A percentile compares a stretch with the other conserved stretches of the same genome.
These are phyloP conservation scores for Leucania comma DNA, from an alignment of 2,888 invertebrate genomes.

Conservation along the genomic window DNA sequence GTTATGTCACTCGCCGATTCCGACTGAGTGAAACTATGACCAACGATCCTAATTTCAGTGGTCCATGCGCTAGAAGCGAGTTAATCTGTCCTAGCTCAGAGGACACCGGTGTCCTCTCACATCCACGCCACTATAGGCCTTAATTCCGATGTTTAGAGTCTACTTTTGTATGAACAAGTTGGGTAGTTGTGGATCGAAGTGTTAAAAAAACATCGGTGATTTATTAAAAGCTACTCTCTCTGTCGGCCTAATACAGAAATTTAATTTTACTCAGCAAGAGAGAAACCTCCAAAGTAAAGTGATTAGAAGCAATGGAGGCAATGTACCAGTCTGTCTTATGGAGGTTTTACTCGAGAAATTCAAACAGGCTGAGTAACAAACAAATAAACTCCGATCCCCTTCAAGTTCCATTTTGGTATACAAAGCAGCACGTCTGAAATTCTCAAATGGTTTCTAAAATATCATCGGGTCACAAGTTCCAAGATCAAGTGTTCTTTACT, in stretches of 20 bases:
- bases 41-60: too few relatives aligned
- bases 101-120: too few relatives aligned
- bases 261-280: neutral
- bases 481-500: slow-evolving; percentile 51
- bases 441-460: slow-evolving; percentile 38
- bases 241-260: too few relatives aligned
- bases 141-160: too few relatives aligned
- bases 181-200: too few relatives aligned
- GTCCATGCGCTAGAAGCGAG: too few relatives aligned
- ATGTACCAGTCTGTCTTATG: slow-evolving; percentile 17
- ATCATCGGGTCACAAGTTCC: slow-evolving; percentile 46
- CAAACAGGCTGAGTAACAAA: slow-evolving; percentile 23
- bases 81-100: too few relatives aligned
- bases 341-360: slow-evolving; percentile 22
- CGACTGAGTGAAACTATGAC: too few relatives aligned
- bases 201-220: too few relatives aligned
- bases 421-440: slow-evolving; percentile 36
- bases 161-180: too few relatives aligned
- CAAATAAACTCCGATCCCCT: slow-evolving; percentile 31
- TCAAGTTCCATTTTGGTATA: slow-evolving; percentile 29
- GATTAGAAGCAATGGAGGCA: slow-evolving; percentile 4
- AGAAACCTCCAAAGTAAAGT: neutral
- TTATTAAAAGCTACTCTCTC: neutral
- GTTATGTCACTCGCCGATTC: too few relatives aligned
- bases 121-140: too few relatives aligned